Percentiles rank a stretch among this genome's conserved stretches.
Conservation (phyloP, 2,113 vertebrate genomes). For the Silurus asotus region DNA sequence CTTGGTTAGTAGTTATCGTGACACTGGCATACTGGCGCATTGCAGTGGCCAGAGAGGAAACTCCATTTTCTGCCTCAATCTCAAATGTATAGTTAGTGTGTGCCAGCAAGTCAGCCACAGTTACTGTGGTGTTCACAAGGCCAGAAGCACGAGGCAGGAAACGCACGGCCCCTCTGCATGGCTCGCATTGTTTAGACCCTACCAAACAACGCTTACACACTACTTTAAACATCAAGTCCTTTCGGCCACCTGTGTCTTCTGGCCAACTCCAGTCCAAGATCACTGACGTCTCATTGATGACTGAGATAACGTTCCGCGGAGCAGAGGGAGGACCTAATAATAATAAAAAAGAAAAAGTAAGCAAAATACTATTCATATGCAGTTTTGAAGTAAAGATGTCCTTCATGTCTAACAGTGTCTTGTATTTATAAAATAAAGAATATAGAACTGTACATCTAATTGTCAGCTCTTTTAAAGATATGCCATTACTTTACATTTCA, state of each 20-base stretch:
- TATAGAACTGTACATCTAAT: conserved; percentile 16
- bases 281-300: conserved; percentile 96
- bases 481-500: conserved; percentile 27
- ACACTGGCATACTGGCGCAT: conserved; percentile 88
- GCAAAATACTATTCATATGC: background rate
- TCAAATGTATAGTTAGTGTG: conserved; percentile 99
- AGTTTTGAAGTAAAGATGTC: background rate
- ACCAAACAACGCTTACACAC: conserved; percentile 88
- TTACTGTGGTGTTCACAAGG: conserved; percentile 90
- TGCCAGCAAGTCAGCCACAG: conserved; percentile 89
- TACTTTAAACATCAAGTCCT: conserved; percentile 90
- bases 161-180: conserved; percentile 83
- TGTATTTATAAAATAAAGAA: conserved; percentile 13
- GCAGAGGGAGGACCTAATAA: conserved; percentile 86
- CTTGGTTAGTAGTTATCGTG: conserved; percentile 97
- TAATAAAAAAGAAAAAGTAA: conserved; percentile 55
- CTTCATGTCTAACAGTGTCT: background rate
- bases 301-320: conserved; percentile 94
- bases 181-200: conserved; percentile 76
- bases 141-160: conserved; percentile 87
- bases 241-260: conserved; percentile 87
- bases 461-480: conserved; percentile 6
- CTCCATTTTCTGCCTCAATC: conserved; percentile 90
- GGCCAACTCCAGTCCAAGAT: conserved; percentile 99
- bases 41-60: conserved; percentile 79